phyloP scores from a whole-genome alignment of 2,113 vertebrate genomes.

The Carassius gibelio region DNA sequence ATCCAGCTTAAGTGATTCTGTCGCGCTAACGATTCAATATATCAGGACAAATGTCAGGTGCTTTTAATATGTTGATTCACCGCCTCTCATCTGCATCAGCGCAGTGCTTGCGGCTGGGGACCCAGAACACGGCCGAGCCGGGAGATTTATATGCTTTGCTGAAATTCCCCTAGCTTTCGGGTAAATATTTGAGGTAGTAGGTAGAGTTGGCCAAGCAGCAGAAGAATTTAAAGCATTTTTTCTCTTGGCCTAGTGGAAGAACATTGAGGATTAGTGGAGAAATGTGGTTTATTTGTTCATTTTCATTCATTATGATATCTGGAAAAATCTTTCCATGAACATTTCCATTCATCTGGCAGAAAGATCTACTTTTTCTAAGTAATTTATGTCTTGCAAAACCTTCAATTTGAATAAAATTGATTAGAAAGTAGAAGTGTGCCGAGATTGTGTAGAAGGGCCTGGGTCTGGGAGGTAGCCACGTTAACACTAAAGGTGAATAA shows the following conservation, averaged over 20 bases:
- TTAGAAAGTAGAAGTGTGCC: neutral
- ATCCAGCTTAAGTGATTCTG: conserved; percentile 96
- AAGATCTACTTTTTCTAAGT: neutral
- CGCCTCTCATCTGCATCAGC: conserved; percentile 87
- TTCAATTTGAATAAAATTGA: neutral
- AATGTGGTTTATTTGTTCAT: neutral
- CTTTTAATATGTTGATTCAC: conserved; percentile 94
- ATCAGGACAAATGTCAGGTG: conserved; percentile 92
- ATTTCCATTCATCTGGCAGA: neutral
- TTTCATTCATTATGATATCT: neutral
- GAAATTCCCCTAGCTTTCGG: conserved; percentile 47
- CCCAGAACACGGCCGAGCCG: conserved; percentile 32
- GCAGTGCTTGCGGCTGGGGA: conserved; percentile 64
- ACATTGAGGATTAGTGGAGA: neutral
- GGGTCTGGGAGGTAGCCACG: neutral
- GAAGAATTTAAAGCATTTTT: conserved; percentile 46
- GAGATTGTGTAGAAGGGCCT: conserved; percentile 1
- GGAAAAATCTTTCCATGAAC: neutral
- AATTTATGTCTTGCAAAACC: neutral
- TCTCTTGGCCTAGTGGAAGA: neutral
- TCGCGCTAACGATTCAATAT: conserved; percentile 91
- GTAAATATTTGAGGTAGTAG: conserved; percentile 70
- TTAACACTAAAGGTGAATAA: conserved; percentile 76
- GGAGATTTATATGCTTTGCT: conserved; percentile 47
- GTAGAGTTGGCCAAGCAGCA: conserved; percentile 32